Evolutionary conservation across 1,140 invertebrate genomes (phyloP).

Genomic region (Ptiloglossa arizonensis): DNA sequence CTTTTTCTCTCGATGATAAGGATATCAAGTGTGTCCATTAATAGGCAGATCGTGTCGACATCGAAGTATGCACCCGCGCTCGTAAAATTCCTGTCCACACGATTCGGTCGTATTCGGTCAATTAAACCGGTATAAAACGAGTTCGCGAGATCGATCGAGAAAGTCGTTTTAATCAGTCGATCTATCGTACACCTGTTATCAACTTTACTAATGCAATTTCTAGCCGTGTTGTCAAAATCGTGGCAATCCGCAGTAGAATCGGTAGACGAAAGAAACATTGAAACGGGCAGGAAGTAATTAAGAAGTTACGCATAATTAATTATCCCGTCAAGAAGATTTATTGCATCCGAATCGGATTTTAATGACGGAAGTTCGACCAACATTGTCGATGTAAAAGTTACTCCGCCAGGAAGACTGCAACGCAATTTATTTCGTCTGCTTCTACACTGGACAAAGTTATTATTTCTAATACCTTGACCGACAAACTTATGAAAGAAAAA

Average conservation of each 20-base stretch:
- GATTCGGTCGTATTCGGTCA: slow-evolving; percentile 46
- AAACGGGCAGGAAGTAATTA: neutral
- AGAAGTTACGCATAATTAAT: neutral
- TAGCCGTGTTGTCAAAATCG: neutral
- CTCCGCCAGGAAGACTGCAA: neutral
- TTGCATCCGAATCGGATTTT: too few species aligned
- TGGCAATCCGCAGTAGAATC: neutral
- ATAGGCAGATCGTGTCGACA: slow-evolving; percentile 31
- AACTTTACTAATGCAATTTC: slow-evolving; percentile 1
- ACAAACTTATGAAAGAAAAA: too few species aligned
- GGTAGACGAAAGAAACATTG: neutral
- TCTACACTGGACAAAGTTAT: too few species aligned
- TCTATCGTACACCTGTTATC: slow-evolving; percentile 28
- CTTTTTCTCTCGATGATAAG: neutral
- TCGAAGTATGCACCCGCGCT: slow-evolving; percentile 19
- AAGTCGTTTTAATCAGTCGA: slow-evolving; percentile 63
- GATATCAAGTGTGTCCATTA: slow-evolving; percentile 2
- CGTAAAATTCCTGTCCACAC: slow-evolving; percentile 39
- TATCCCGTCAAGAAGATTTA: neutral
- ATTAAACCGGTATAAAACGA: slow-evolving; percentile 63
- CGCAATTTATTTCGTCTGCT: neutral
- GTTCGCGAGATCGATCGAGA: slow-evolving; percentile 64
- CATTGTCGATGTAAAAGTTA: neutral
- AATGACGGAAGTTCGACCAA: neutral
- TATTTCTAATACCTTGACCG: too few species aligned